Conservation (phyloP, 2,113 vertebrate species). For the Campylorhamphus procurvoides region DNA sequence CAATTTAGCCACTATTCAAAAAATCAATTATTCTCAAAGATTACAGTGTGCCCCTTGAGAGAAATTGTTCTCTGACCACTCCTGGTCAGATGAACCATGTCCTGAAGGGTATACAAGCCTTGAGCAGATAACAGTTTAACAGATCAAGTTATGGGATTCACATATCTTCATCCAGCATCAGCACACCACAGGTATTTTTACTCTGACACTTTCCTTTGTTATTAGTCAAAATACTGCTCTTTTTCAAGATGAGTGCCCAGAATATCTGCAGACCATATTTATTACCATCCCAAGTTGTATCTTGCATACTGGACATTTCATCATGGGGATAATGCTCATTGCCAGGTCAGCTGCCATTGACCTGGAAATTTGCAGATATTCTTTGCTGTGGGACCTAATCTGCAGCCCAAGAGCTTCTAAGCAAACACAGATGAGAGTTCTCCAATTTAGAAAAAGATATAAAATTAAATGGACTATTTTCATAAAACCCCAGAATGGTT, state of each 20-base stretch:
- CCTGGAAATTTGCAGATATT: not conserved
- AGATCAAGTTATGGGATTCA: not conserved
- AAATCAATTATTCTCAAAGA: constrained; percentile 32
- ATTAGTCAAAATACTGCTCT: not conserved
- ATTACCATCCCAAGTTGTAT: not conserved
- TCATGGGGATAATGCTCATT: not conserved
- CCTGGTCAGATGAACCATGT: constrained; percentile 17
- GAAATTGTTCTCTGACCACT: constrained; percentile 38
- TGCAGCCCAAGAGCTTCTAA: not conserved
- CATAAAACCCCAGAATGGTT: not conserved
- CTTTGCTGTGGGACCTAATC: not conserved
- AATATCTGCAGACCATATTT: not conserved
- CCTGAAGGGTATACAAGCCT: constrained; percentile 11
- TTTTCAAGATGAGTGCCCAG: not conserved
- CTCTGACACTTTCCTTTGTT: not conserved
- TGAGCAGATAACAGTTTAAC: constrained; percentile 17
- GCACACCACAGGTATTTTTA: not conserved
- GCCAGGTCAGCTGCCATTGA: not conserved
- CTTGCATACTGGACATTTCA: not conserved
- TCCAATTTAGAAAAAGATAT: not conserved
- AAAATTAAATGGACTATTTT: not conserved
- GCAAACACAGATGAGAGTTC: not conserved
- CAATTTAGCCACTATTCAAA: constrained; percentile 16
- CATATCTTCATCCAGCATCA: constrained; percentile 1
- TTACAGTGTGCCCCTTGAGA: not conserved